Evolutionary conservation across 2,888 invertebrate species (phyloP).

Genomic region (Drosophila robusta): DNA sequence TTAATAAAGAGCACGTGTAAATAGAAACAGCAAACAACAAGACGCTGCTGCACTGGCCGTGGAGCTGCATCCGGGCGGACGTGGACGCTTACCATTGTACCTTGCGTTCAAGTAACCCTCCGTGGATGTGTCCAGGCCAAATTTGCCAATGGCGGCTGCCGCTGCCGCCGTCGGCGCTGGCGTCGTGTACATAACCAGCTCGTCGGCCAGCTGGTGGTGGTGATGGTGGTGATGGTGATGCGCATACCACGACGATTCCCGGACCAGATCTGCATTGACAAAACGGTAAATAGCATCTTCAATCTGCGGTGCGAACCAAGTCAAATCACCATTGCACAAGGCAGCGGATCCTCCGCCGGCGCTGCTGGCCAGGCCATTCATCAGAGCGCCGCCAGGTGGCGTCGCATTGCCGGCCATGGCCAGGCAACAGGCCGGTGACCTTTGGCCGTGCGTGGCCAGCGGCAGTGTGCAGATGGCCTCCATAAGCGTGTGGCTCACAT

Average conservation of each 20-base stretch:
- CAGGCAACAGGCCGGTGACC: slow-evolving; percentile 72
- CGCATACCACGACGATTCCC: slow-evolving; percentile 81
- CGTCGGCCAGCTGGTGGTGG: slow-evolving; percentile 82
- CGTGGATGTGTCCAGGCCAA: slow-evolving; percentile 83
- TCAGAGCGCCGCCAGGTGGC: slow-evolving; percentile 59
- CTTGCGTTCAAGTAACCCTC: slow-evolving; percentile 84
- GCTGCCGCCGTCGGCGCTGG: slow-evolving; percentile 72
- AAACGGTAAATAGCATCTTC: slow-evolving; percentile 13
- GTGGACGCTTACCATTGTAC: slow-evolving; percentile 84
- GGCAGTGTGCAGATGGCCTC: slow-evolving; percentile 68
- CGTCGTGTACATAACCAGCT: slow-evolving; percentile 82
- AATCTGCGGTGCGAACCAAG: neutral
- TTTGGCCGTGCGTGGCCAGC: slow-evolving; percentile 62
- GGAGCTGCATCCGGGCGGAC: slow-evolving; percentile 62
- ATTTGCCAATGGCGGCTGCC: slow-evolving; percentile 80
- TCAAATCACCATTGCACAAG: slow-evolving; percentile 69
- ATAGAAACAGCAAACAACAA: slow-evolving; percentile 66
- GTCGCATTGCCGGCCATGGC: slow-evolving; percentile 66
- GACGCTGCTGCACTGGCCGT: slow-evolving; percentile 19
- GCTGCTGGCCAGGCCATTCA: slow-evolving; percentile 54
- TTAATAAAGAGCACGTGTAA: slow-evolving; percentile 74
- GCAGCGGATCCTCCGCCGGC: slow-evolving; percentile 48
- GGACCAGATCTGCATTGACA: slow-evolving; percentile 66
- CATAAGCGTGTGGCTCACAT: slow-evolving; percentile 65
- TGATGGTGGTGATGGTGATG: slow-evolving; percentile 81